phyloP scores from a whole-genome alignment of 2,113 vertebrate genomes.

The Ameiurus melas region DNA sequence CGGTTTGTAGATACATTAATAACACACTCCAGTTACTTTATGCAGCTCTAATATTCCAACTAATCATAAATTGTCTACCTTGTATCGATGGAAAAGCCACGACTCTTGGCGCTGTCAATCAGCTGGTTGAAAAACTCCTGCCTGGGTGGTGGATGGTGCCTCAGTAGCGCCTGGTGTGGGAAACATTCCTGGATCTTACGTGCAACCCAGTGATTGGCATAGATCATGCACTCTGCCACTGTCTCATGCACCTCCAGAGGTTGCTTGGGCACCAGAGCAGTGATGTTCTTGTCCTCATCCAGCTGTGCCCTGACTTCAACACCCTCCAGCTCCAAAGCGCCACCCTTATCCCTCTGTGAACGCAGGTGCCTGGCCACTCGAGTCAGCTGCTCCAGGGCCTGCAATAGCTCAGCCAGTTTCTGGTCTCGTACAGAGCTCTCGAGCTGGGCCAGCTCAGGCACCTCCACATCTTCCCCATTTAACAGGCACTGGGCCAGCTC shows the following conservation, averaged over 20 bases:
- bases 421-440: conserved; percentile 59
- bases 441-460: conserved; percentile 75
- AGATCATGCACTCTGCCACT: conserved; percentile 95
- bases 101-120: conserved; percentile 79
- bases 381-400: conserved; percentile 79
- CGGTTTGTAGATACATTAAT: background rate
- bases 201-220: conserved; percentile 98
- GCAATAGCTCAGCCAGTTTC: conserved; percentile 70
- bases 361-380: conserved; percentile 80
- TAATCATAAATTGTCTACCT: conserved; percentile 66
- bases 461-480: conserved; percentile 74
- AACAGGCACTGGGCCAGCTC: conserved; percentile 88
- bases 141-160: conserved; percentile 85
- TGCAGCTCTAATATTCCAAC: background rate
- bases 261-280: conserved; percentile 85
- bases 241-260: conserved; percentile 93
- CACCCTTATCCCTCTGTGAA: conserved; percentile 76
- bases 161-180: conserved; percentile 84
- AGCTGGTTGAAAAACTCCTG: conserved; percentile 88
- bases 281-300: conserved; percentile 84
- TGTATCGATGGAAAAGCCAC: conserved; percentile 85
- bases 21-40: background rate
- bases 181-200: conserved; percentile 85
- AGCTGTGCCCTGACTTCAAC: conserved; percentile 87
- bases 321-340: conserved; percentile 91